phyloP scores from a whole-genome alignment of 2,888 invertebrate genomes.

The Cataglyphis albicans region DNA sequence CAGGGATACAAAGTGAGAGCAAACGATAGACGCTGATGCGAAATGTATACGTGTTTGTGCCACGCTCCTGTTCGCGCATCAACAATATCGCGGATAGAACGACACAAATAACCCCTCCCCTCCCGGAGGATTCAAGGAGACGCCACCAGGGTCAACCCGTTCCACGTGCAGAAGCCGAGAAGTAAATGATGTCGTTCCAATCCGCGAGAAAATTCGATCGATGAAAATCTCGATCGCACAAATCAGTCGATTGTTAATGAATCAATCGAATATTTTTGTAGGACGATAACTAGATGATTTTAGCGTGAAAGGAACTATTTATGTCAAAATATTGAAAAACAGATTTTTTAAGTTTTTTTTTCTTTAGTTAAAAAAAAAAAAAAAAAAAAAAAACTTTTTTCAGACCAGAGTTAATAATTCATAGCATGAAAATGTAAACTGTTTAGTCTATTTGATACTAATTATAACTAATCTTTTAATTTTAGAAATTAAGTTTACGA shows the following conservation, averaged over 20 bases:
- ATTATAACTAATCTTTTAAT: constrained; percentile 9
- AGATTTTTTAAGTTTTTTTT: not conserved
- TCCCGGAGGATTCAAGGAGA: constrained; percentile 69
- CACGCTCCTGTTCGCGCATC: constrained; percentile 63
- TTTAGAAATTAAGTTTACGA: not conserved
- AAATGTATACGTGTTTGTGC: constrained; percentile 34
- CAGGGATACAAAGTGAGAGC: not conserved
- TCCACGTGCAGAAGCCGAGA: constrained; percentile 54
- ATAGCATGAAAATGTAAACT: constrained; percentile 10
- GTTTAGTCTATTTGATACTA: constrained; percentile 28
- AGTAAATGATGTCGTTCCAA: constrained; percentile 61
- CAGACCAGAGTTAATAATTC: not conserved
- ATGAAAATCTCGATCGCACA: not conserved
- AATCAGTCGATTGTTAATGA: not conserved
- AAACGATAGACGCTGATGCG: constrained; percentile 25
- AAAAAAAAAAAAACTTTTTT: not conserved
- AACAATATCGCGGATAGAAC: constrained; percentile 69
- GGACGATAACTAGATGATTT: not conserved
- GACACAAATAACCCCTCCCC: constrained; percentile 64
- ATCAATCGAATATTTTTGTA: not conserved
- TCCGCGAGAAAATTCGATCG: constrained; percentile 22
- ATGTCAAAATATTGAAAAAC: not conserved
- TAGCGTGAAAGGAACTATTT: not conserved
- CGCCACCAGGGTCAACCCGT: constrained; percentile 74
- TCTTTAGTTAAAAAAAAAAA: not conserved